phyloP scores from a whole-genome alignment of 2,888 invertebrate species.

The Oscheius sp. region DNA sequence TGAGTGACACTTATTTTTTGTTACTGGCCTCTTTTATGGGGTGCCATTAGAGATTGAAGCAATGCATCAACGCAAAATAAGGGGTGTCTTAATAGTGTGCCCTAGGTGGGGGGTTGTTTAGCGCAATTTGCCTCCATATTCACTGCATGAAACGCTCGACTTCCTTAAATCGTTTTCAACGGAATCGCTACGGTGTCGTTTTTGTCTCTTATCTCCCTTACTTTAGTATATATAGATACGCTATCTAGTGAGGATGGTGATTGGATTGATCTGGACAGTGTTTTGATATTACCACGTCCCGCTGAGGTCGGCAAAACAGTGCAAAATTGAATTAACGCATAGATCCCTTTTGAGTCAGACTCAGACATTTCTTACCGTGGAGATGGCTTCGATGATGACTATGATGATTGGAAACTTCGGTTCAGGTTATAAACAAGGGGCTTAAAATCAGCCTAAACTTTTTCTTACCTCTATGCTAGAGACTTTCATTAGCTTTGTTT shows the following conservation, averaged over 20 bases:
- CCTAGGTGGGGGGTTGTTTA: constrained; percentile 13
- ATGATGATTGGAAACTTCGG: constrained; percentile 19
- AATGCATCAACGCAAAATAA: constrained; percentile 26
- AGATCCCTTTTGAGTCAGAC: constrained; percentile 34
- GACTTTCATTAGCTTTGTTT: too few species aligned
- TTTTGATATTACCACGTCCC: constrained; percentile 51
- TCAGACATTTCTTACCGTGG: constrained; percentile 17
- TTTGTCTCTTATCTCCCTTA: too few species aligned
- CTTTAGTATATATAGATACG: background rate
- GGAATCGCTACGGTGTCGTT: background rate
- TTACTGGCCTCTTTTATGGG: background rate
- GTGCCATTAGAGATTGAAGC: constrained; percentile 27
- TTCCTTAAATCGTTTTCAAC: constrained; percentile 5
- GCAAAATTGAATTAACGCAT: background rate
- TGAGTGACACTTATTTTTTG: too few species aligned
- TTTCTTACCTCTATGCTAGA: too few species aligned
- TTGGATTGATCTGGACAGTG: constrained; percentile 60
- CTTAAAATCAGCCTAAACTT: background rate
- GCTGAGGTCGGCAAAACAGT: background rate
- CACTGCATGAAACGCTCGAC: constrained; percentile 5
- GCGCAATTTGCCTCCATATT: constrained; percentile 5
- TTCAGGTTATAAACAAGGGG: constrained; percentile 10
- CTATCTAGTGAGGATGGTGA: background rate
- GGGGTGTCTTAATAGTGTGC: constrained; percentile 1
- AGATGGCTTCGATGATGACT: background rate